Percentiles rank a stretch among this genome's conserved stretches.
phyloP scores from a whole-genome alignment of 1,140 invertebrate genomes.

The Drosophila cardini region DNA sequence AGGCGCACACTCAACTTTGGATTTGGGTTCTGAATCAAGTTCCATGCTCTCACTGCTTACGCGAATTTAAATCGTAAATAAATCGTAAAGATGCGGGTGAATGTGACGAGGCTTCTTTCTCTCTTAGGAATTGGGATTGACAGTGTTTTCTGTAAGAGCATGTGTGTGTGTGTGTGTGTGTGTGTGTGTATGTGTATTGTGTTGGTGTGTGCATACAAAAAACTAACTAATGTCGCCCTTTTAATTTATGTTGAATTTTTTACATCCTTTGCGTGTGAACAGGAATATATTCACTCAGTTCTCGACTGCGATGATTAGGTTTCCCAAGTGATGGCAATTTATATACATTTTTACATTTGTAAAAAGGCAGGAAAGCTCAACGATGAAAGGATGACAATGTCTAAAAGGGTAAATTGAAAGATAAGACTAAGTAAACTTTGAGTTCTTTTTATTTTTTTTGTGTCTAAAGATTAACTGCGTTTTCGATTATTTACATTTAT shows the following conservation, averaged over 20 bases:
- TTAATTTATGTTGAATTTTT: constrained; percentile 58
- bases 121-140: constrained; percentile 34
- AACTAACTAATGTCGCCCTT: constrained; percentile 51
- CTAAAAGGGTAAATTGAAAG: neutral
- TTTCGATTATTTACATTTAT: neutral
- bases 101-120: constrained; percentile 35
- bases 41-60: constrained; percentile 20
- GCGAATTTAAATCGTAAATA: constrained; percentile 59
- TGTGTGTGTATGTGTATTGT: neutral
- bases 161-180: constrained; percentile 1
- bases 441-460: constrained; percentile 35
- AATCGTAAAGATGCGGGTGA: constrained; percentile 39
- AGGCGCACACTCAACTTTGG: constrained; percentile 51
- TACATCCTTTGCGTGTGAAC: constrained; percentile 31
- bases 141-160: neutral
- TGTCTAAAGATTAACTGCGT: constrained; percentile 16
- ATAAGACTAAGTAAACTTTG: neutral
- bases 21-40: constrained; percentile 28
- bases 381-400: constrained; percentile 8
- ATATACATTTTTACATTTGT: constrained; percentile 15
- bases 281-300: constrained; percentile 11
- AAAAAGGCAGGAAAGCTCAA: neutral
- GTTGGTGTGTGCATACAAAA: neutral
- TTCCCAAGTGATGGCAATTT: constrained; percentile 41
- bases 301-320: constrained; percentile 45